Percentiles rank a stretch among this genome's conserved stretches.
These are phyloP conservation scores for Acanthochromis polyacanthus DNA, from an alignment of 2,113 vertebrate genomes.

Conservation along the genomic window DNA sequence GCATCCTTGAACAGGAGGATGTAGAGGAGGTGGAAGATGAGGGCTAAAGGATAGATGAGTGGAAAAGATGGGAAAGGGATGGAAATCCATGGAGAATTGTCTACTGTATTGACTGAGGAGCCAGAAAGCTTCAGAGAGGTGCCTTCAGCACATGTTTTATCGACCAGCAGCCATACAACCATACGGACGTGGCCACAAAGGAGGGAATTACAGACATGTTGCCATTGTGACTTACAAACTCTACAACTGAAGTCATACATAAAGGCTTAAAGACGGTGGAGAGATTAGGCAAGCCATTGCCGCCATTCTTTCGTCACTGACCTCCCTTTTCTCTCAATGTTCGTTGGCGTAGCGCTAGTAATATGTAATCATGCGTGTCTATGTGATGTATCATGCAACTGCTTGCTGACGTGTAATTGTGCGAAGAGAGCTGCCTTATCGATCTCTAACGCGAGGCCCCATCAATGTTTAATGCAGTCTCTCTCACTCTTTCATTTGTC, in stretches of 20 bases:
- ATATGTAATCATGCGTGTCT: constrained; percentile 57
- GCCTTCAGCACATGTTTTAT: constrained; percentile 74
- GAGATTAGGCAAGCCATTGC: not conserved
- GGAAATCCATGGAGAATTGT: constrained; percentile 69
- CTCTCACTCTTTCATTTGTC: constrained; percentile 62
- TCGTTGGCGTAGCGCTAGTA: constrained; percentile 14
- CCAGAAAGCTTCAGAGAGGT: constrained; percentile 54
- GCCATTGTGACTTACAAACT: constrained; percentile 34
- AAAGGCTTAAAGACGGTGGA: constrained; percentile 5
- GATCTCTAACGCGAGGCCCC: constrained; percentile 72
- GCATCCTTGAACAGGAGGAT: constrained; percentile 64
- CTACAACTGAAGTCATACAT: constrained; percentile 36
- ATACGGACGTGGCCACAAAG: constrained; percentile 51
- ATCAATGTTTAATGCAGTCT: constrained; percentile 85
- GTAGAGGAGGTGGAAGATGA: not conserved
- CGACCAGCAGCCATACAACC: constrained; percentile 68
- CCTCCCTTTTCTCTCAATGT: constrained; percentile 10
- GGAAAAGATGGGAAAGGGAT: constrained; percentile 59
- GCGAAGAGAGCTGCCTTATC: constrained; percentile 79
- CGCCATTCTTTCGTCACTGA: constrained; percentile 3
- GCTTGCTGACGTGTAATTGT: constrained; percentile 83
- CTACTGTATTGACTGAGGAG: constrained; percentile 67
- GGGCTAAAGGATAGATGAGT: constrained; percentile 52
- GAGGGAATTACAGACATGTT: constrained; percentile 53
- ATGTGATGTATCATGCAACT: constrained; percentile 68